Conservation (phyloP, 2,888 invertebrate species). For the Chaitophorus viminalis region DNA sequence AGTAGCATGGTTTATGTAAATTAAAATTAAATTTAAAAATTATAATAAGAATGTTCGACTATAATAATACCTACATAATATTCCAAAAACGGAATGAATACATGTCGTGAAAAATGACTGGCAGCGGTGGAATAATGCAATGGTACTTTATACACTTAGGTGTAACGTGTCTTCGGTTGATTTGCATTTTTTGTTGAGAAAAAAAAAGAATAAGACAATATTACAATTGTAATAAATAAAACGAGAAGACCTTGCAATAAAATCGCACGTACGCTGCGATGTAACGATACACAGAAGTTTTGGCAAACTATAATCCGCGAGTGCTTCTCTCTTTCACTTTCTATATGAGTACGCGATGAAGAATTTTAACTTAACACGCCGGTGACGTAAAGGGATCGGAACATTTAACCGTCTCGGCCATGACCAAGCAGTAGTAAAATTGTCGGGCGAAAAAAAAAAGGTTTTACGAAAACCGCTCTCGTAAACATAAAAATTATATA, state of each 20-base stretch:
- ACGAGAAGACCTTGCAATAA: not conserved
- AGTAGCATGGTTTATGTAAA: too few species aligned
- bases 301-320: not conserved
- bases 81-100: not conserved
- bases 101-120: conserved; percentile 8
- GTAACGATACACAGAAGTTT: not conserved
- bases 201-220: not conserved
- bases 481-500: too few species aligned
- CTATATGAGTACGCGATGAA: not conserved
- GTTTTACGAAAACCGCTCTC: too few species aligned
- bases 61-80: not conserved
- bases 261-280: not conserved
- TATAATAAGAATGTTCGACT: not conserved
- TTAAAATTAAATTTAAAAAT: not conserved
- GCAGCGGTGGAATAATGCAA: not conserved
- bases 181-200: not conserved
- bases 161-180: not conserved
- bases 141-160: not conserved
- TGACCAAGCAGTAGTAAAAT: too few species aligned
- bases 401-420: too few species aligned
- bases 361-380: not conserved
- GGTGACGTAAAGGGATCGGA: not conserved
- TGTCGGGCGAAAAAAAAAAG: too few species aligned
- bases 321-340: not conserved
- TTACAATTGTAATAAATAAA: too few species aligned